Conservation (phyloP, 2,888 invertebrate species). For the Cetonia aurata region DNA sequence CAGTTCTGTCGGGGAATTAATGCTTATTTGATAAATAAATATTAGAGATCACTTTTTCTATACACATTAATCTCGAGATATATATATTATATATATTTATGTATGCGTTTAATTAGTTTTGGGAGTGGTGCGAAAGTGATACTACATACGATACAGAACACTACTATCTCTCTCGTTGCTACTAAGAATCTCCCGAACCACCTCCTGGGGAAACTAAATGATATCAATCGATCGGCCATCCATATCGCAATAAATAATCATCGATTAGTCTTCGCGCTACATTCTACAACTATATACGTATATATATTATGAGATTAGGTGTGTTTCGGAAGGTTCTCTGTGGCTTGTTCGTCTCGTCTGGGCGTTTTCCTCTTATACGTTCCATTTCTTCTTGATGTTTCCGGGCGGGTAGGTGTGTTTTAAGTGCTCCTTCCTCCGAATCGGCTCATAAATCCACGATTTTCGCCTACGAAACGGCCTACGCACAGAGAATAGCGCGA, state of each 20-base stretch:
- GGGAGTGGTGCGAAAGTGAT: too few relatives aligned
- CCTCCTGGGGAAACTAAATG: too few relatives aligned
- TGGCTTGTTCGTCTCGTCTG: background rate
- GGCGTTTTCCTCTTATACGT: conserved; percentile 45
- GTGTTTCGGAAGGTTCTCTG: conserved; percentile 14
- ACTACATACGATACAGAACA: too few relatives aligned
- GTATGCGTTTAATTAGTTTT: conserved; percentile 11
- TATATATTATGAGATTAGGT: background rate
- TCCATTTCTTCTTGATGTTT: conserved; percentile 50
- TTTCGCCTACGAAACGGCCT: conserved; percentile 63
- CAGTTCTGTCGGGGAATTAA: conserved; percentile 34
- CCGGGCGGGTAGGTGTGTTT: conserved; percentile 51
- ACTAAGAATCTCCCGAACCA: background rate
- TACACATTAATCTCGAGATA: conserved; percentile 40
- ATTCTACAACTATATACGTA: too few relatives aligned
- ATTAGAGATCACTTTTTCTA: conserved; percentile 48
- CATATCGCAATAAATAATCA: conserved; percentile 21
- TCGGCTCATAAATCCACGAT: conserved; percentile 58
- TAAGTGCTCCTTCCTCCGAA: conserved; percentile 57
- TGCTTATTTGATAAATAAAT: conserved; percentile 43
- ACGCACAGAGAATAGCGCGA: conserved; percentile 16
- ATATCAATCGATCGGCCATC: too few relatives aligned
- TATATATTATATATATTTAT: conserved; percentile 36
- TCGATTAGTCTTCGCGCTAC: background rate
- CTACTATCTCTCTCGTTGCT: background rate